Evolutionary conservation across 1,140 invertebrate species (phyloP).

Genomic region (Propsilocerus akamusi): DNA sequence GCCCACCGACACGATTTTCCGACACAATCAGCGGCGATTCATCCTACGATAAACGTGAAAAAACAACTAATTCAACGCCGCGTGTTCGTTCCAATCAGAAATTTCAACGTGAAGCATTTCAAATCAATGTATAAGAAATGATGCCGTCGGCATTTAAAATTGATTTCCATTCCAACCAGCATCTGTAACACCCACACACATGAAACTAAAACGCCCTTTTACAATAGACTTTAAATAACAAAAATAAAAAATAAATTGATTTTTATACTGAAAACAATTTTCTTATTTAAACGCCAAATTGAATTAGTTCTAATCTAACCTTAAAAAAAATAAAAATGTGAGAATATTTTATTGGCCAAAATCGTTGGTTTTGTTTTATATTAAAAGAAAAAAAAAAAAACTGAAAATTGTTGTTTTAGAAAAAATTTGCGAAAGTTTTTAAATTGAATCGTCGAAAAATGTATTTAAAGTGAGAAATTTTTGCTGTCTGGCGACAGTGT

Average conservation of each 20-base stretch:
- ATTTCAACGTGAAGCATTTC: conserved; percentile 41
- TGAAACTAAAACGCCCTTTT: too few relatives aligned
- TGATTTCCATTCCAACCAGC: too few relatives aligned
- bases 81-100: conserved; percentile 29
- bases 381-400: too few relatives aligned
- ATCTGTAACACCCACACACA: too few relatives aligned
- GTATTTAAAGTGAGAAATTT: too few relatives aligned
- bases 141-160: too few relatives aligned
- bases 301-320: neutral
- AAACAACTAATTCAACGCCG: conserved; percentile 25
- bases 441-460: too few relatives aligned
- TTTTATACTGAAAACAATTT: neutral
- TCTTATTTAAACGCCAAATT: neutral
- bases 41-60: conserved; percentile 26
- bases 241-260: neutral
- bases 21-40: conserved; percentile 28
- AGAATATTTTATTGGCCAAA: too few relatives aligned
- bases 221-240: neutral
- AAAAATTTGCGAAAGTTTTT: too few relatives aligned
- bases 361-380: too few relatives aligned
- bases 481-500: neutral
- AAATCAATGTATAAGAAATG: conserved; percentile 39
- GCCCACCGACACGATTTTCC: conserved; percentile 51
- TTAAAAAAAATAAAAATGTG: too few relatives aligned
- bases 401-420: too few relatives aligned